Evolutionary conservation across 2,888 invertebrate species (phyloP).

Genomic region (Pyrrhia umbra): DNA sequence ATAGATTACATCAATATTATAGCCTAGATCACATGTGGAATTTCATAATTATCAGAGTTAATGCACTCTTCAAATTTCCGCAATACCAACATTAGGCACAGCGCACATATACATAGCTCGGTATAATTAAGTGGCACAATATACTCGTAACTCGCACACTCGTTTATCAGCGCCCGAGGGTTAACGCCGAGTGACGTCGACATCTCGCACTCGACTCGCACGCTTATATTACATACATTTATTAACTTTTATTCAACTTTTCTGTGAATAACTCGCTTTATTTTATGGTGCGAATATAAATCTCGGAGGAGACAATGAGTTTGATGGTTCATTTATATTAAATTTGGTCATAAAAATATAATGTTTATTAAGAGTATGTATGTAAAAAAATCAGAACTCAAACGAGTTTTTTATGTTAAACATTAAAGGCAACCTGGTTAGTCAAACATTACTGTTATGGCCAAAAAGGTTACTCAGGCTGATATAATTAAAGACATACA

Average conservation of each 20-base stretch:
- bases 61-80: not conserved
- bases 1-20: not conserved
- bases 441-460: too few relatives aligned
- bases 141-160: conserved; percentile 39
- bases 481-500: too few relatives aligned
- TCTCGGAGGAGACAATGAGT: conserved; percentile 35
- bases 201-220: conserved; percentile 46
- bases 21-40: not conserved
- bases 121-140: conserved; percentile 55
- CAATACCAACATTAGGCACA: conserved; percentile 24
- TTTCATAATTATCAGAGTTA: not conserved
- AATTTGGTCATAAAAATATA: conserved; percentile 27
- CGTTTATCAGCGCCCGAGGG: conserved; percentile 52
- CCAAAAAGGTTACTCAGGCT: too few relatives aligned
- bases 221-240: conserved; percentile 51
- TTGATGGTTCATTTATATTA: conserved; percentile 48
- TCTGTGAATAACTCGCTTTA: conserved; percentile 39
- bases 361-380: too few relatives aligned
- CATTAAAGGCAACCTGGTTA: too few relatives aligned
- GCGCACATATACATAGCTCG: conserved; percentile 16
- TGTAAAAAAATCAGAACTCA: too few relatives aligned
- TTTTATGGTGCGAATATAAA: conserved; percentile 34
- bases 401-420: too few relatives aligned
- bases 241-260: conserved; percentile 58
- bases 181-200: conserved; percentile 40